Conservation (phyloP, 2,113 vertebrate genomes). For the Pygoscelis adeliae region DNA sequence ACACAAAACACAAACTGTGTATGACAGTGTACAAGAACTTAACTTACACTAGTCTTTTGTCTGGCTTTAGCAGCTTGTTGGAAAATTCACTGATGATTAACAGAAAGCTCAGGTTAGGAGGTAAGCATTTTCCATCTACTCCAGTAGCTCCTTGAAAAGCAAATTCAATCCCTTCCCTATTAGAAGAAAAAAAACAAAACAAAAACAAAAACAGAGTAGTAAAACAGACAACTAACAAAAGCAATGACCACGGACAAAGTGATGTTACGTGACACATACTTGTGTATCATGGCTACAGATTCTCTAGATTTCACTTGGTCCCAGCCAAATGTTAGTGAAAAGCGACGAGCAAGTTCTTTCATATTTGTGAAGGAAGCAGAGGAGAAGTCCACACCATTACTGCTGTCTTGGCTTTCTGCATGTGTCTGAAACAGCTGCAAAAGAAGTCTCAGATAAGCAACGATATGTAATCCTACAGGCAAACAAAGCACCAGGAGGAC, state of each 20-base stretch:
- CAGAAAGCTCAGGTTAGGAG: slow-evolving; percentile 84
- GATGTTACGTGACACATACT: slow-evolving; percentile 70
- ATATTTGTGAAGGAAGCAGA: slow-evolving; percentile 86
- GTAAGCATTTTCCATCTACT: slow-evolving; percentile 71
- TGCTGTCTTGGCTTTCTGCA: slow-evolving; percentile 75
- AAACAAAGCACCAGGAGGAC: background rate
- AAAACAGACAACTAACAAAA: background rate
- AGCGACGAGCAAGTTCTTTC: slow-evolving; percentile 89
- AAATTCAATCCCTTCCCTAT: slow-evolving; percentile 89
- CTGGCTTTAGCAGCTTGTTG: slow-evolving; percentile 88
- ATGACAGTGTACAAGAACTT: background rate
- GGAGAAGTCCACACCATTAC: slow-evolving; percentile 56
- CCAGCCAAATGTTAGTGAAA: slow-evolving; percentile 88
- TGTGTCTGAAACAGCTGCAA: slow-evolving; percentile 82
- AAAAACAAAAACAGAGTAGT: background rate
- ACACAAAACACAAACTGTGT: background rate
- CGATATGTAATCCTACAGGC: background rate
- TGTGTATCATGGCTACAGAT: slow-evolving; percentile 89
- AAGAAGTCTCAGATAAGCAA: slow-evolving; percentile 24
- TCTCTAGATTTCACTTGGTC: slow-evolving; percentile 89
- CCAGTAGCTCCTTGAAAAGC: slow-evolving; percentile 80
- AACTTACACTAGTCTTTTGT: slow-evolving; percentile 91
- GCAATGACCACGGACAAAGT: background rate
- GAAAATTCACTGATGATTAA: slow-evolving; percentile 90
- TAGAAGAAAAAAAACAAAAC: background rate